These are phyloP conservation scores for Porites lutea DNA, from an alignment of 64 coral and sea anemone species.

Conservation along the genomic window DNA sequence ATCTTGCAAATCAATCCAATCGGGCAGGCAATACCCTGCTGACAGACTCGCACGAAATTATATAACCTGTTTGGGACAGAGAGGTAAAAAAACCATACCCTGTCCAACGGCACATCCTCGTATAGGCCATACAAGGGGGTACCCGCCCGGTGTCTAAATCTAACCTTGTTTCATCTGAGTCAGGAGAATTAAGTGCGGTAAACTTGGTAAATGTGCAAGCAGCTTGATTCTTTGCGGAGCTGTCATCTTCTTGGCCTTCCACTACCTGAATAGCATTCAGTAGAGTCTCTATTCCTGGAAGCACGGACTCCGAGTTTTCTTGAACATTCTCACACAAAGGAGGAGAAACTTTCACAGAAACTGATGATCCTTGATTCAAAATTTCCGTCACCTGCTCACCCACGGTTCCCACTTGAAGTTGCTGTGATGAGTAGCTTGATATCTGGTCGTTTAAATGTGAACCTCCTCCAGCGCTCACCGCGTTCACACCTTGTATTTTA, in stretches of 20 bases:
- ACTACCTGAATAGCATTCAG: slow-evolving; percentile 49
- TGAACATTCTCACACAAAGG: not conserved
- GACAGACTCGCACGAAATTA: too few species aligned
- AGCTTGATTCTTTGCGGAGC: not conserved
- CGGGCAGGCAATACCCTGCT: too few species aligned
- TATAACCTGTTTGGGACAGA: too few species aligned
- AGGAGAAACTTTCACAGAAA: not conserved
- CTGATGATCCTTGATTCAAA: not conserved
- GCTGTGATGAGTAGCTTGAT: not conserved
- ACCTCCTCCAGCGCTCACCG: not conserved
- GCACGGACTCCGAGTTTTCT: slow-evolving; percentile 22
- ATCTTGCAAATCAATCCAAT: too few species aligned
- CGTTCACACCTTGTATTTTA: not conserved
- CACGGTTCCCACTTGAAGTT: not conserved
- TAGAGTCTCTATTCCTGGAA: slow-evolving; percentile 34
- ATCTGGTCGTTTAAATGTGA: not conserved
- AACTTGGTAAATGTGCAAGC: not conserved
- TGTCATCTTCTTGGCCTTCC: not conserved
- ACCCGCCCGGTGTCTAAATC: not conserved
- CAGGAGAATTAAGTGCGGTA: not conserved
- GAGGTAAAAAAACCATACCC: too few species aligned
- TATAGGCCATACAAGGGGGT: too few species aligned
- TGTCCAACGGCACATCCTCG: too few species aligned
- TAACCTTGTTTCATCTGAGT: not conserved
- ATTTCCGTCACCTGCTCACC: not conserved